A percentile compares a stretch with the other conserved stretches of the same genome.
Evolutionary conservation across 2,113 vertebrate genomes (phyloP).

Genomic region (Platanista minor): DNA sequence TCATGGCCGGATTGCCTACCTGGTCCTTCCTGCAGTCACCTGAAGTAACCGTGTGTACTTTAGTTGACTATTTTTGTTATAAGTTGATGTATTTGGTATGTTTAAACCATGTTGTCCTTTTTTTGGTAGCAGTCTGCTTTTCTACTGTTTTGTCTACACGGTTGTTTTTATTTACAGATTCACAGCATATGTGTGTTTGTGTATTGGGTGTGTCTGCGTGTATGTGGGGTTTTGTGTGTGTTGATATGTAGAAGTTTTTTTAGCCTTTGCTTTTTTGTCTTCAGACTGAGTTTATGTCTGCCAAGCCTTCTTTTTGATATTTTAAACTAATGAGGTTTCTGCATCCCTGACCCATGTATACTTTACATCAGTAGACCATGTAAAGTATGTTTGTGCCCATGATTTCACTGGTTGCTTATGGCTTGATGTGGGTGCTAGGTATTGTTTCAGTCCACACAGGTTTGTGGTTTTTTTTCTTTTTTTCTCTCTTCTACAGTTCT

Average conservation of each 20-base stretch:
- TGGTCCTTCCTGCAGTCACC: constrained; percentile 59
- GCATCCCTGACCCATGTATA: constrained; percentile 83
- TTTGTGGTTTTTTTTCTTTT: constrained; percentile 54
- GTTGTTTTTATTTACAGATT: constrained; percentile 71
- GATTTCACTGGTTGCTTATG: constrained; percentile 80
- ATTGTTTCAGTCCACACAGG: constrained; percentile 84
- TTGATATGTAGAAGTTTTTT: constrained; percentile 43
- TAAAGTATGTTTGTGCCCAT: constrained; percentile 89
- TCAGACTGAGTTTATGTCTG: constrained; percentile 68
- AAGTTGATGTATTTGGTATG: constrained; percentile 56
- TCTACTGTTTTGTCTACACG: constrained; percentile 67
- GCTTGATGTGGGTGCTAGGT: constrained; percentile 87
- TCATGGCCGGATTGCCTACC: constrained; percentile 72
- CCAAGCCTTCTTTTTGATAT: constrained; percentile 75
- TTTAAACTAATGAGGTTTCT: constrained; percentile 79
- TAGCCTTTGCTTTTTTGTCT: constrained; percentile 64
- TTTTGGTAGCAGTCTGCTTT: constrained; percentile 59
- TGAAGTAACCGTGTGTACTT: constrained; percentile 57
- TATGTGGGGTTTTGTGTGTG: constrained; percentile 34
- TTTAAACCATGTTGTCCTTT: constrained; percentile 66
- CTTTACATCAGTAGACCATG: constrained; percentile 86
- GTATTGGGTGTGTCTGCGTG: constrained; percentile 32
- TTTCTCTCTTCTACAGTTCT: constrained; percentile 76
- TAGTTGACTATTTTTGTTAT: constrained; percentile 61
- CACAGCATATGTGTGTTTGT: constrained; percentile 26